Evolutionary conservation across 2,797 vertebrate genomes (phyloP).

Genomic region (Muraenolepis orangiensis): DNA sequence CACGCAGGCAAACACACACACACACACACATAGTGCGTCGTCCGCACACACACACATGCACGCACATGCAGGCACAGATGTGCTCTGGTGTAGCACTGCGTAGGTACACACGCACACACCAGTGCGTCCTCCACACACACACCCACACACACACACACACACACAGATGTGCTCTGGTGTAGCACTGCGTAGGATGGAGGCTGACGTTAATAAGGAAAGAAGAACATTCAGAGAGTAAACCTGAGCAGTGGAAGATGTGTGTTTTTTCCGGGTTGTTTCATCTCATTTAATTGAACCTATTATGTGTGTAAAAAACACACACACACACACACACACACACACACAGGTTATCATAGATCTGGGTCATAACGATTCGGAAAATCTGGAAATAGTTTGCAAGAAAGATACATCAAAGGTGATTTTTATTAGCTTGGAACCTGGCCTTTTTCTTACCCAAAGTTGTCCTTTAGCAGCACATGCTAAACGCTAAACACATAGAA

Average conservation of each 20-base stretch:
- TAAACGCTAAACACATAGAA: not conserved
- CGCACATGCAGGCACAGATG: not conserved
- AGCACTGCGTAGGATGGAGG: not conserved
- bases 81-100: not conserved
- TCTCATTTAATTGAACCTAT: not conserved
- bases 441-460: not conserved
- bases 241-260: not conserved
- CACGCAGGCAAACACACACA: conserved; percentile 1
- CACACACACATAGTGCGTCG: conserved; percentile 22
- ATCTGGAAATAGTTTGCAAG: not conserved
- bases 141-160: no score
- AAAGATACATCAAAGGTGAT: not conserved
- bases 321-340: not conserved
- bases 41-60: not conserved
- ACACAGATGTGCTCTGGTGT: not conserved
- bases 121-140: no score
- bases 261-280: not conserved
- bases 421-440: not conserved
- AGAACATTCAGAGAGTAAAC: not conserved
- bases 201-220: not conserved
- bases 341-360: not conserved
- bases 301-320: not conserved
- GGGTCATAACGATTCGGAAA: not conserved
- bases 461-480: not conserved
- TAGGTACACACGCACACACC: no score